A percentile compares a stretch with the other conserved stretches of the same genome.
Conservation (phyloP, 2,113 vertebrate genomes). For the Epinephelus lanceolatus region DNA sequence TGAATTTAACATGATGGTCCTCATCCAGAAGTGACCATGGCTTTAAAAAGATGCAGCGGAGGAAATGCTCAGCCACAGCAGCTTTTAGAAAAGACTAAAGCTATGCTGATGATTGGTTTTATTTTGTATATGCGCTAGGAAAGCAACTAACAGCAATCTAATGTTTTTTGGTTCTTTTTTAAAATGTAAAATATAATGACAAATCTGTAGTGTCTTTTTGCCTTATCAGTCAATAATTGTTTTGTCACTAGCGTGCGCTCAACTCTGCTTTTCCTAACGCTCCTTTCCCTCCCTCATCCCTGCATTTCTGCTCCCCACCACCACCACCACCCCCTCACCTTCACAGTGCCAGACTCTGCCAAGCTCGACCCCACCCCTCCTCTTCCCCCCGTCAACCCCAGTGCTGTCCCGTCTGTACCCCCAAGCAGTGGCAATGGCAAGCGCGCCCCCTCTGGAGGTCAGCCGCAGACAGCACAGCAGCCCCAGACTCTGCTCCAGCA, state of each 20-base stretch:
- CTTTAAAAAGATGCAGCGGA: slow-evolving; percentile 34
- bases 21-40: slow-evolving; percentile 22
- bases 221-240: neutral
- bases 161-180: neutral
- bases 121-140: neutral
- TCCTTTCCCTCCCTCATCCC: slow-evolving; percentile 42
- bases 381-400: slow-evolving; percentile 90
- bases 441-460: slow-evolving; percentile 83
- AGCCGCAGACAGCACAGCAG: slow-evolving; percentile 73
- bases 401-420: slow-evolving; percentile 89
- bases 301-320: slow-evolving; percentile 50
- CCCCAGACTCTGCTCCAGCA: slow-evolving; percentile 85
- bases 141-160: neutral
- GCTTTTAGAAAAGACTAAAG: slow-evolving; percentile 26
- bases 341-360: slow-evolving; percentile 94
- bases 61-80: slow-evolving; percentile 28
- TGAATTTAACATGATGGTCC: slow-evolving; percentile 34
- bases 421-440: slow-evolving; percentile 95
- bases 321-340: slow-evolving; percentile 29
- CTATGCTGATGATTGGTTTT: neutral
- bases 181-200: slow-evolving; percentile 1
- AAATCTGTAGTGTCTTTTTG: neutral
- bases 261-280: slow-evolving; percentile 44
- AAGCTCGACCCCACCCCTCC: slow-evolving; percentile 93
- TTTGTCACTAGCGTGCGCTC: slow-evolving; percentile 24